Evolutionary conservation across 2,113 vertebrate genomes (phyloP).

Genomic region (Prionailurus viverrinus): DNA sequence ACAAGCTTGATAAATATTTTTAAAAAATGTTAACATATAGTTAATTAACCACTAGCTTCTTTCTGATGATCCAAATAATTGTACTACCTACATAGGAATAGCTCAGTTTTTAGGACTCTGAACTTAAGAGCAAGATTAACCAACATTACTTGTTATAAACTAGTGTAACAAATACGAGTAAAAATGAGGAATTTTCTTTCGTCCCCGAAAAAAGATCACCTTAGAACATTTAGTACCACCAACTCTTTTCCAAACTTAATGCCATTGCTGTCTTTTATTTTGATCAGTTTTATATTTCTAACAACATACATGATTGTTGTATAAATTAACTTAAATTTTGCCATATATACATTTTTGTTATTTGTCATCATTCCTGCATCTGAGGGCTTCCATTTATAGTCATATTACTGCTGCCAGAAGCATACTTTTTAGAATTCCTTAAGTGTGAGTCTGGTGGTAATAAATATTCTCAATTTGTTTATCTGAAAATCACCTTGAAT

Average conservation of each 20-base stretch:
- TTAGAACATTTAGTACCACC: background rate
- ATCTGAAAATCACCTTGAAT: background rate
- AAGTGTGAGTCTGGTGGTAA: background rate
- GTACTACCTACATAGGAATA: background rate
- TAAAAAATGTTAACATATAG: background rate
- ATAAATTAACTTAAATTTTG: conserved; percentile 20
- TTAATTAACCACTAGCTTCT: background rate
- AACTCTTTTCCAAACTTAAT: background rate
- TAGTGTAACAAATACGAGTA: background rate
- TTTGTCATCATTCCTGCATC: background rate
- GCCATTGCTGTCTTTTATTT: background rate
- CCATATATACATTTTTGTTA: background rate
- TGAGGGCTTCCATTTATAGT: background rate
- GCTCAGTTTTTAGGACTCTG: background rate
- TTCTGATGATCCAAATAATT: background rate
- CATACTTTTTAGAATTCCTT: background rate
- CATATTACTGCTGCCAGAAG: background rate
- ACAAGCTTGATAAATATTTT: background rate
- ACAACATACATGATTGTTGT: background rate
- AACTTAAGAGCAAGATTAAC: background rate
- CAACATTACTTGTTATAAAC: background rate
- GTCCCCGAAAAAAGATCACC: background rate
- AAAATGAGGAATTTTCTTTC: background rate
- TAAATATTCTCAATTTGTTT: background rate
- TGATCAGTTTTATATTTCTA: background rate